Percentiles rank a stretch among this genome's conserved stretches.
Evolutionary conservation across 35 echinoderm and acorn worm species (phyloP).

Genomic region (Holothuria glaberrima): DNA sequence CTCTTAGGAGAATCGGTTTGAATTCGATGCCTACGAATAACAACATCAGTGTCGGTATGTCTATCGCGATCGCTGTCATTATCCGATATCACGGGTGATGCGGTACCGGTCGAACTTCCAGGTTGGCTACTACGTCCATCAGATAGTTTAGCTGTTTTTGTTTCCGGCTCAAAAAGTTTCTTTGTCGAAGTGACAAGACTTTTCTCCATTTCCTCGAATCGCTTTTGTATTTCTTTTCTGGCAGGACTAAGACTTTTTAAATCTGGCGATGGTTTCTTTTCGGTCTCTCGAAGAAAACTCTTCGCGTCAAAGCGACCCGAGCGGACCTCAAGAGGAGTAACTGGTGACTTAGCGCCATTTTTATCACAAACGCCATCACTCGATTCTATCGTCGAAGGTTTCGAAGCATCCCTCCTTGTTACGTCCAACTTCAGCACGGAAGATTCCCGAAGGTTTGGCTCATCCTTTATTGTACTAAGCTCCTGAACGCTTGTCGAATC

Average conservation of each 20-base stretch:
- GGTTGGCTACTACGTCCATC: neutral
- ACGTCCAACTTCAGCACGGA: slow-evolving; percentile 22
- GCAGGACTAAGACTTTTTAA: slow-evolving; percentile 39
- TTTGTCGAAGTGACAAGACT: slow-evolving; percentile 74
- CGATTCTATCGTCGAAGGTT: slow-evolving; percentile 29
- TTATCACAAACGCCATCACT: neutral
- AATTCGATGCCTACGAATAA: slow-evolving; percentile 23
- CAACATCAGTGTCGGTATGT: slow-evolving; percentile 71
- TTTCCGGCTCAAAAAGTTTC: slow-evolving; percentile 72
- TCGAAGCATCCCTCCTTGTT: slow-evolving; percentile 30
- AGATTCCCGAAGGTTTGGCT: neutral
- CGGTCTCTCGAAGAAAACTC: slow-evolving; percentile 84
- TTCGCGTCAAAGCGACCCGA: slow-evolving; percentile 81
- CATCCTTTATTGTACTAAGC: neutral
- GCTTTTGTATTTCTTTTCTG: slow-evolving; percentile 59
- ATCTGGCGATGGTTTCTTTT: slow-evolving; percentile 68
- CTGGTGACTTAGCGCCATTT: slow-evolving; percentile 15
- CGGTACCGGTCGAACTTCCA: slow-evolving; percentile 18
- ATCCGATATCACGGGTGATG: slow-evolving; percentile 56
- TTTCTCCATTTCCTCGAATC: slow-evolving; percentile 70
- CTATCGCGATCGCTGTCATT: slow-evolving; percentile 70
- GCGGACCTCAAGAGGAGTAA: slow-evolving; percentile 46
- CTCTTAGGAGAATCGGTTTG: neutral
- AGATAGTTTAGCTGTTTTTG: slow-evolving; percentile 25
- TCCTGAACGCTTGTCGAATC: neutral